Base-by-base conservation (phyloP, 92 coral and sea anemone species). In the Epizoanthus stellaris region DNA sequence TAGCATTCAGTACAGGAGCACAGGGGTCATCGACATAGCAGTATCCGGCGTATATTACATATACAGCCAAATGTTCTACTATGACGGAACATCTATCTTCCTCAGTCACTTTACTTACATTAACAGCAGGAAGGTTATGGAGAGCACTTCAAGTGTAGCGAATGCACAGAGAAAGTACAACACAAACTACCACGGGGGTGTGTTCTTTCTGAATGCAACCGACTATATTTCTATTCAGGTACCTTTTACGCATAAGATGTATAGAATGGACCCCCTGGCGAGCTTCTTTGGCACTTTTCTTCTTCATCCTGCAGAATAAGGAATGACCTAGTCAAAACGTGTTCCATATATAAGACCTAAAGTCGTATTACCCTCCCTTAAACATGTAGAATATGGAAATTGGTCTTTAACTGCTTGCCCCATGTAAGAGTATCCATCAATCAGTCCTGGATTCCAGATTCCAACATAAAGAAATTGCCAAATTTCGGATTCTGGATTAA, bases 1-100 rank as follows among this genome's bases (percentile, higher is more conserved):
- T 88, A 85, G 92, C 77, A 91, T 96, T 69, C 70, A 85, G 6
- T 94, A 94, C 85, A 40, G 76, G 42, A 43, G 61, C 19, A 61
- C 77, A 66, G 99, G 99, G 21, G 80, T 86, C 17, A 87, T 97
- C 43, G 88, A 74, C 11, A 87, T 95, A 69, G 84, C 80, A 3
- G 81, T 68, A 36, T 86, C 95, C 45, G 99, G 99, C 6, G 76
- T 80, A 20, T 97, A 97, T 87, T 90, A 67, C 75, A 85, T 97
- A 40, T 97, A 97, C 84, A 87, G 91, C 57, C 99, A 97, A 93
- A 93, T 97, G 97, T 93, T 70, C 77, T 97, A 97, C 82, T 88
- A 89, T 52, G 96, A 97, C 85, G 90, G 89, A 6, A 63, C 4
- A 34, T 45, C 89, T 57, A 62, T 74, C 19, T 90, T 82, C 45